Evolutionary conservation across 2,113 vertebrate genomes (phyloP), one percentile per base, ranked within the genome.

Genomic region (Cricetomys ansorgei): DNA sequence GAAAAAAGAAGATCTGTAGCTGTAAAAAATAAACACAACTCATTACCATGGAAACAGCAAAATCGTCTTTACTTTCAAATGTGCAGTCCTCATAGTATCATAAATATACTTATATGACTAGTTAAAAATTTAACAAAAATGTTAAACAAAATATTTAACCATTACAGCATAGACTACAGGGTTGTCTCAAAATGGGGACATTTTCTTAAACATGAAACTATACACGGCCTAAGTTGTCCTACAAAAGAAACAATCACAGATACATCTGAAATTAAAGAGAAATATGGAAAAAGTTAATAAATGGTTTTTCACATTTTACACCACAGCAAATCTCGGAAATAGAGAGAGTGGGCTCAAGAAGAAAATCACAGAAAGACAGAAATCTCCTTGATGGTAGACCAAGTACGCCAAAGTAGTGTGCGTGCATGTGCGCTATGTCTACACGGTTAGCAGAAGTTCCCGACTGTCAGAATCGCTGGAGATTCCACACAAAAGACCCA

Each of bases 1-100:
- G 99, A 98, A 97, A 99, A 99, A 98, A 98, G 99, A 98, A 99
- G 99, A 96, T 99, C 99, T 64, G 99, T 99, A 27, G 99, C 99
- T 99, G 97, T 69, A 97, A 96, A 93, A n/a, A 79, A 94, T 31
- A 85, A 88, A 86, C 9, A 5, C 84, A 80, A 40, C 62, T 91
- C 37, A 31, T 95, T 64, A 96, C 43, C 48, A 40, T 8, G 5
- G 37, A 90, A 34, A 72, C 5, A 85, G 1, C 29, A 67, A 70
- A 64, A 15, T 11, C 67, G n/a, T 67, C 13, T 23, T 84, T 40
- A 40, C 4, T 81, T 27, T 12, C 91, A 92, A 76, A 37, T 17
- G 73, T 40, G 27, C 0, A 65, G 23, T 88, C n/a, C 85, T 62
- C 37, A 85, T 85, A 80, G 37, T 67, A 76, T 89, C 67, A 83